Base-by-base conservation (phyloP, 2,888 invertebrate species). In the Rosalia funebris region DNA sequence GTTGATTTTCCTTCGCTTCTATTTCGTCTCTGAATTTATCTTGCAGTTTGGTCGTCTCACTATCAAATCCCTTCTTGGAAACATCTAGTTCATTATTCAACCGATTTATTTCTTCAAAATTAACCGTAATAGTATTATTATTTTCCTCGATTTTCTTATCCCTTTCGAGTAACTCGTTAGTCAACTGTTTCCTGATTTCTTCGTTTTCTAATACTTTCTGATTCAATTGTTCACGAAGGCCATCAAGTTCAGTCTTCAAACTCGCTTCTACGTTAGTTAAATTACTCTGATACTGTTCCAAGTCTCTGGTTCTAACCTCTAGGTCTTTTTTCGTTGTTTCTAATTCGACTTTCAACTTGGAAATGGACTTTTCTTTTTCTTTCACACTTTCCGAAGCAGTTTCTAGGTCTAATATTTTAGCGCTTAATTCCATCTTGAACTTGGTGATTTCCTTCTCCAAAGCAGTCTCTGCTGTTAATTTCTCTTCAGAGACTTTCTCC, bases 331-430 rank as follows among this genome's bases (percentile, higher is more conserved):
- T 75, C 9, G 81, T 68, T 9, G 70, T 68, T 11, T 69, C 74
- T 17, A 79, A 73, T 4, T 78, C 71, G 46, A 79, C 76, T 56
- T 78, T 76, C 25, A 83, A 71, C 20, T 66, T 67, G 45, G 75
- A 47, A 14, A 74, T 56, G n/a, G 32, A 31, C 3, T 39, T 14
- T 54, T 63, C 63, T 57, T 61, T 62, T 9, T 32, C 61, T 56
- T 66, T 64, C 16, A 64, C 73, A 82, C 84, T 72, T 64, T 84
- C 85, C 74, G 81, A 80, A 57, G 81, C 69, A 66, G 82, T 83
- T 54, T 66, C 60, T n/a, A 85, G 74, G 73, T 87, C 87, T 74
- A 83, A 79, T 60, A 83, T 77, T 82, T 84, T 86, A 60, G 83
- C 82, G 76, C 85, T 87, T 14, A 85, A 79, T 57, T 79, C 77